Percentiles rank a stretch among this genome's conserved stretches.
phyloP scores from a whole-genome alignment of 2,888 invertebrate genomes.

The Dolichopus griseipennis region DNA sequence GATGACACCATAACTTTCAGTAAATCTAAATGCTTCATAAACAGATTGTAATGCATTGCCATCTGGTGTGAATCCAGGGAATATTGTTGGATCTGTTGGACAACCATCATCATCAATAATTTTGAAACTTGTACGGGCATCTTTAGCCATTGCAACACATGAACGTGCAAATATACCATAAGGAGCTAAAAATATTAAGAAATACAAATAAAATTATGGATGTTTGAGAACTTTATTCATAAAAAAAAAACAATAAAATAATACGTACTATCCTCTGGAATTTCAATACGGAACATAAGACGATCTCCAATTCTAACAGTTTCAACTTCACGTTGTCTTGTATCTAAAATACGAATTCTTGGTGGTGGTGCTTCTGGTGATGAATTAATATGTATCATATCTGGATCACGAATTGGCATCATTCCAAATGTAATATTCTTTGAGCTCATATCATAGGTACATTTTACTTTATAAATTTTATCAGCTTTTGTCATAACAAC shows the following conservation, averaged over 20 bases:
- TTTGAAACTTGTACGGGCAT: slow-evolving; percentile 91
- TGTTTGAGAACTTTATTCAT: too few species aligned
- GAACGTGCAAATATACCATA: slow-evolving; percentile 93
- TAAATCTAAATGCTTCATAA: slow-evolving; percentile 92
- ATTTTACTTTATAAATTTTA: slow-evolving; percentile 93
- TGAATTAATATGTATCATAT: slow-evolving; percentile 92
- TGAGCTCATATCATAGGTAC: slow-evolving; percentile 92
- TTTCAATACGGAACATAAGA: slow-evolving; percentile 90
- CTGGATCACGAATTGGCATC: slow-evolving; percentile 94
- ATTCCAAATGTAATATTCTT: slow-evolving; percentile 95
- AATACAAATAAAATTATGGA: slow-evolving; percentile 9
- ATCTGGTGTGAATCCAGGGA: slow-evolving; percentile 85
- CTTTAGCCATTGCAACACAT: slow-evolving; percentile 94
- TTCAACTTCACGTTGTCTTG: slow-evolving; percentile 78
- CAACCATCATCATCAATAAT: slow-evolving; percentile 94
- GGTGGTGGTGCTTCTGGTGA: slow-evolving; percentile 92
- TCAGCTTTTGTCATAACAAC: slow-evolving; percentile 95
- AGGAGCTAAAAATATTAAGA: slow-evolving; percentile 59
- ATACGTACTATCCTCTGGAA: slow-evolving; percentile 86
- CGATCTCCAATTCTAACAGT: slow-evolving; percentile 91
- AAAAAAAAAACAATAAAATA: not conserved
- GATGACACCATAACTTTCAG: slow-evolving; percentile 91
- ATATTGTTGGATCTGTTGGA: slow-evolving; percentile 86
- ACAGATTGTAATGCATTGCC: slow-evolving; percentile 84
- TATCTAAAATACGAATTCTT: slow-evolving; percentile 83